These are phyloP conservation scores for Hesperia comma DNA, from an alignment of 2,888 invertebrate genomes.

Conservation along the genomic window DNA sequence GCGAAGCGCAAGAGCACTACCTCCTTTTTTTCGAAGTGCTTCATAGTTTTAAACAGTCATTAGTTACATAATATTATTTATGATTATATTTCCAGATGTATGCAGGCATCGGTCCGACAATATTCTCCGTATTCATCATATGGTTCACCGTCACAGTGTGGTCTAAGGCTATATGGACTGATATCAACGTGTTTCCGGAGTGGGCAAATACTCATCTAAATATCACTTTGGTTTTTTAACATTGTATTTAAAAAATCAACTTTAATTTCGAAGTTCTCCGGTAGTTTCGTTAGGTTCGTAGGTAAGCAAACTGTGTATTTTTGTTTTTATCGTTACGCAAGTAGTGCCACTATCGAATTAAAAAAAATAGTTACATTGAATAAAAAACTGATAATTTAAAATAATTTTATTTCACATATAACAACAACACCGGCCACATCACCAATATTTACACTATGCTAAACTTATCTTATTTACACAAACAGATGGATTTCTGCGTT, in stretches of 20 bases:
- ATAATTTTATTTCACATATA: conserved; percentile 38
- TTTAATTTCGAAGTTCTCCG: too few relatives aligned
- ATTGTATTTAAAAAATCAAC: too few relatives aligned
- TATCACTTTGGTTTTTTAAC: background rate
- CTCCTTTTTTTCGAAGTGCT: too few relatives aligned
- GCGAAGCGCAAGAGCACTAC: too few relatives aligned
- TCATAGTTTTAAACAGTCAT: too few relatives aligned
- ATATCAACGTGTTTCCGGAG: conserved; percentile 52
- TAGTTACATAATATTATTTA: too few relatives aligned
- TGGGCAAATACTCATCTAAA: conserved; percentile 50
- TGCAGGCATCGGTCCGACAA: conserved; percentile 61
- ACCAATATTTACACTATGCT: conserved; percentile 41
- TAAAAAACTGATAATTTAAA: conserved; percentile 27
- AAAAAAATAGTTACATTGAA: conserved; percentile 7
- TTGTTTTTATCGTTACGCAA: too few relatives aligned
- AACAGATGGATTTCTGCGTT: background rate
- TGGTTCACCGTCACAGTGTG: conserved; percentile 67
- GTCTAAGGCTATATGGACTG: conserved; percentile 66
- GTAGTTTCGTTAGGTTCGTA: too few relatives aligned
- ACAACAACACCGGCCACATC: conserved; percentile 39
- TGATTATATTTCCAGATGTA: conserved; percentile 58
- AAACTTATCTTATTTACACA: conserved; percentile 17
- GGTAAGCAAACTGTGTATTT: too few relatives aligned
- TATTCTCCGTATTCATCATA: conserved; percentile 52
- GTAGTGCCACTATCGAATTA: too few relatives aligned